Evolutionary conservation across 2,888 invertebrate genomes (phyloP), one percentile per base, ranked within the genome.

Genomic region (Smittia aterrima): DNA sequence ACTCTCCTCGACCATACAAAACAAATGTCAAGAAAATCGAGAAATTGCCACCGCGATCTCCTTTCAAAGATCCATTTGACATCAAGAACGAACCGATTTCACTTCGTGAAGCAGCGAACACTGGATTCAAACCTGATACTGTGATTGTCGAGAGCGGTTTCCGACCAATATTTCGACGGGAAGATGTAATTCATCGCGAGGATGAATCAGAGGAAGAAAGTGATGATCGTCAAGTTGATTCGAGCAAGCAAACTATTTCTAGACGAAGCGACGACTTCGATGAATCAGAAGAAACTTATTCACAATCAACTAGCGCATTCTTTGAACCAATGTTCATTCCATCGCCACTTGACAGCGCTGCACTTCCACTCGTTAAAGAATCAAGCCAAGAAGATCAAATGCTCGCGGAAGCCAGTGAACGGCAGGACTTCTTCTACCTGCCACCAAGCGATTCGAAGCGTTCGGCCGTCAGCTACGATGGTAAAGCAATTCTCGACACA

Each of bases 81-180:
- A 76, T 78, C 3, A 78, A 78, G 40, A 79, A 79, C 74, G 75
- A 79, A 6, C 78, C 80, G 66, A 76, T 80, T n/a, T 78, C 79
- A 18, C 83, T 84, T 0, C 80, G 87, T 78, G 82, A 88, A 1
- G 91, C 91, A 0, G 82, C 88, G 0, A 92, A 92, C 77, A 90
- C 89, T 1, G 92, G 92, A 0, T 94, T 94, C 78, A 89, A 91
- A 80, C 92, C 93, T 0, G 89, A 89, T 77, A 89, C 92, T 0
- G 89, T 94, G 3, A 90, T 93, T 0, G 89, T 93, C 13, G 93
- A 94, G 82, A 89, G 92, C 75, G 93, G 93, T 0, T 94, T 94
- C 79, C 91, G 89, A 77, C 93, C 94, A 0, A 93, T 93, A 27
- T 67, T 83, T 76, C 77, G 81, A 75, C 70, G 77, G 75, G 79